phyloP scores from a whole-genome alignment of 2,113 vertebrate species.

The Chiloscyllium plagiosum region DNA sequence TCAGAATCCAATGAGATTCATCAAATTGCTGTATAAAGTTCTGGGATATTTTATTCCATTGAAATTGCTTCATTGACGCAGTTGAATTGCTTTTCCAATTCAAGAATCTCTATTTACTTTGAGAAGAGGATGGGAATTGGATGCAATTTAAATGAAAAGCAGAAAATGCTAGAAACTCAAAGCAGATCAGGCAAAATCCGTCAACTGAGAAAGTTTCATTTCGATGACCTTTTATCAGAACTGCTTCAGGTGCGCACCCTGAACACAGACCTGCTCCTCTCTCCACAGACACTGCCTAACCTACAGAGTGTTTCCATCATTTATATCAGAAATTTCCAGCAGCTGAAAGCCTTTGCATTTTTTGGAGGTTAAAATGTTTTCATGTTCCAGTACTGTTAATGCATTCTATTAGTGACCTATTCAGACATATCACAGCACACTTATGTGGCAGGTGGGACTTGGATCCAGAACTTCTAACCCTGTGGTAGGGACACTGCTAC shows the following conservation, averaged over 20 bases:
- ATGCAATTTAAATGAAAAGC: not conserved
- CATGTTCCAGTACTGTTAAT: not conserved
- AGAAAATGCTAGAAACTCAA: too few species aligned
- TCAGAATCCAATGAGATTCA: too few species aligned
- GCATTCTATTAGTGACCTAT: not conserved
- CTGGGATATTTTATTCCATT: too few species aligned
- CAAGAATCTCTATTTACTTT: not conserved
- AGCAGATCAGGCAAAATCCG: too few species aligned
- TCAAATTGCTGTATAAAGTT: too few species aligned
- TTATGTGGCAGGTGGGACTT: too few species aligned
- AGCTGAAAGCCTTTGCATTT: not conserved
- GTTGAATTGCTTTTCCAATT: not conserved
- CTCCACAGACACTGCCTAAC: not conserved
- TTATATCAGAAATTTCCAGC: not conserved
- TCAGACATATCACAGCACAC: too few species aligned
- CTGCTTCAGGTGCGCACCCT: not conserved
- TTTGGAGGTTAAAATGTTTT: not conserved
- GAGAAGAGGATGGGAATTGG: not conserved
- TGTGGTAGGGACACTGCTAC: too few species aligned
- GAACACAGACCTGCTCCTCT: not conserved
- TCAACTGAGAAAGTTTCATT: not conserved
- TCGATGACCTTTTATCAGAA: not conserved
- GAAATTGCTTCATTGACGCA: too few species aligned
- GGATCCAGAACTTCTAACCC: too few species aligned
- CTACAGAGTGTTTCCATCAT: too few species aligned